Base-by-base conservation (phyloP, 2,113 vertebrate species). In the Atherinomorus stipes region DNA sequence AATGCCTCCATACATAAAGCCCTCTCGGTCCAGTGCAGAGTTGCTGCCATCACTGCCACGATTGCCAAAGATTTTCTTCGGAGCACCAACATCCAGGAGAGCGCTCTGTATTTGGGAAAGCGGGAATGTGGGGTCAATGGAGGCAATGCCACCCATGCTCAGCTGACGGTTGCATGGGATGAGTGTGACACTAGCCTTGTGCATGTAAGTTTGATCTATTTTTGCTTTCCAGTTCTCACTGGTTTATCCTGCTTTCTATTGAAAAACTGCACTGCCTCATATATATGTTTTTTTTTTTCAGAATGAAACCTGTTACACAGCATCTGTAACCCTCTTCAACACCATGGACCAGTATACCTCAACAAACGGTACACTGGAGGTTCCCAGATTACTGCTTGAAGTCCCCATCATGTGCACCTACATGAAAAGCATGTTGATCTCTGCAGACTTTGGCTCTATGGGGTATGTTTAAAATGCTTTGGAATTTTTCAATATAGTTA, bases 321-420 rank as follows among this genome's bases (percentile, higher is more conserved):
- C 93, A 69, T 93, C 89, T 83, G 95, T 94, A 34, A 93, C 53
- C 1, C 92, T 98, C 40, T 79, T 78, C 66, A 96, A 88, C 1
- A 82, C 87, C 0, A 12, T 60, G 74, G 83, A 89, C 53, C 59
- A 82, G 0, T 74, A 74, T 76, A 58, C 11, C 5, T 73, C 75
- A 54, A 2, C 40, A 2, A 62, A 0, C 0, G 86, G 71, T 10
- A 84, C 79, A 0, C 3, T 88, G 47, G 88, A 93, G 70, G 80
- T 66, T 23, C 80, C 90, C 52, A 86, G 57, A 49, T 67, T 61
- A 1, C 85, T 8, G 0, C 94, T 94, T 61, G 61, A 85, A 89
- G 90, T 90, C 87, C 95, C 86, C 72, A 92, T 92, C 85, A 75
- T 79, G 45, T 97, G 96, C 4, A 79, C 92, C 59, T 97, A 96